phyloP scores from a whole-genome alignment of 2,888 invertebrate genomes.

The Aleiodes alternator region DNA sequence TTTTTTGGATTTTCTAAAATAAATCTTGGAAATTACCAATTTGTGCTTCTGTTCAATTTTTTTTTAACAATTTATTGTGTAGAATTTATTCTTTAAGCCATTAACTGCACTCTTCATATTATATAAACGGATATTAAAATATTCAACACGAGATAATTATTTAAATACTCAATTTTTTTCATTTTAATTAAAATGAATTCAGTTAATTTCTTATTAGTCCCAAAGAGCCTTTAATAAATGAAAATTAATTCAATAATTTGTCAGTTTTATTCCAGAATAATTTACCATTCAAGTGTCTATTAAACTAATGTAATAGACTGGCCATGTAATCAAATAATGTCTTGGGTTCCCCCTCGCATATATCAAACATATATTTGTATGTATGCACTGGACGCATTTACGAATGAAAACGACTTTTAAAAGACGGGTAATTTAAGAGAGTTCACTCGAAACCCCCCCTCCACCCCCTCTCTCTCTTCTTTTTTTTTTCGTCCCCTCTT shows the following conservation, averaged over 20 bases:
- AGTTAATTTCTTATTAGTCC: no score
- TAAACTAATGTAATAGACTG: constrained; percentile 42
- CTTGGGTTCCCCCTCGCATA: constrained; percentile 40
- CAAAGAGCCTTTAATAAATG: neutral
- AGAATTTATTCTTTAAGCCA: no score
- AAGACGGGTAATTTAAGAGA: constrained; percentile 73
- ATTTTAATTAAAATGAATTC: no score
- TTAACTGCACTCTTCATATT: no score
- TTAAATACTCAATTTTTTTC: no score
- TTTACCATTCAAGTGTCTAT: constrained; percentile 2
- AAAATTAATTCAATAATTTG: constrained; percentile 25
- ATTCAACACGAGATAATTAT: no score
- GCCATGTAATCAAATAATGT: constrained; percentile 63
- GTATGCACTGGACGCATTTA: constrained; percentile 62
- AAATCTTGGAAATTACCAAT: no score
- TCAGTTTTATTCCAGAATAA: constrained; percentile 1
- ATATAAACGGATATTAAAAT: no score
- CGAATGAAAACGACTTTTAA: constrained; percentile 73
- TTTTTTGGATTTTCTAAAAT: no score
- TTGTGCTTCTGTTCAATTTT: no score
- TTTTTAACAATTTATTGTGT: no score
- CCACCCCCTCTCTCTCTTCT: neutral
- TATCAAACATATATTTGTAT: constrained; percentile 66
- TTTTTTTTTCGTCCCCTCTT: constrained; percentile 31
- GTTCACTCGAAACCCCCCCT: constrained; percentile 49